A percentile compares a stretch with the other conserved stretches of the same genome.
Evolutionary conservation across 2,797 vertebrate species (phyloP).

Genomic region (Crocidura indochinensis): DNA sequence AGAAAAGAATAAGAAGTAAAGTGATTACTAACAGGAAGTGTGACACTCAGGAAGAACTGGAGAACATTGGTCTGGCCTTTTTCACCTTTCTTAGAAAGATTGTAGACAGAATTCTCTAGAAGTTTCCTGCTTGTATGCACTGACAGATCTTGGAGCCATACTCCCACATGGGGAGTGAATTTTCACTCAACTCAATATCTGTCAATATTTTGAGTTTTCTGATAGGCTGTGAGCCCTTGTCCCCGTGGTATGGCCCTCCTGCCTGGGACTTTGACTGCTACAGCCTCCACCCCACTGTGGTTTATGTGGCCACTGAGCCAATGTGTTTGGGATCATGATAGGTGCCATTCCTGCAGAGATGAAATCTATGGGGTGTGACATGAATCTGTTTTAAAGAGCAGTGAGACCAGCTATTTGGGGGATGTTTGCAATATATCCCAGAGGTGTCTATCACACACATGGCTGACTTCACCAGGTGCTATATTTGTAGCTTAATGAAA

Average conservation of each 20-base stretch:
- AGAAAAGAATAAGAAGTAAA: neutral
- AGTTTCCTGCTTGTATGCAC: neutral
- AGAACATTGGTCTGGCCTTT: accelerated
- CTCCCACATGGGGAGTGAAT: neutral
- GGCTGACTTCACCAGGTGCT: constrained; percentile 37
- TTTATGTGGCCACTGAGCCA: constrained; percentile 4
- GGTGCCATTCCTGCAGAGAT: constrained; percentile 49
- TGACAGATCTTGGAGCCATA: neutral
- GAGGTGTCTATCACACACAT: constrained; percentile 54
- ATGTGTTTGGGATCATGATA: neutral
- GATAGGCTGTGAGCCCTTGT: too few species aligned
- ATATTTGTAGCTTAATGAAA: neutral
- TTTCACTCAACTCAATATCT: neutral
- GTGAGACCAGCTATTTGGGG: constrained; percentile 49
- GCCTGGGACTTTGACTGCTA: neutral
- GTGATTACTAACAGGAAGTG: neutral
- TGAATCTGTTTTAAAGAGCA: constrained; percentile 67
- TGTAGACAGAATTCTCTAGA: accelerated
- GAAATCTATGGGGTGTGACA: constrained; percentile 75
- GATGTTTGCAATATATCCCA: constrained; percentile 56
- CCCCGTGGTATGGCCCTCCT: neutral
- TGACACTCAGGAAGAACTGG: neutral
- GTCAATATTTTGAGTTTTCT: too few species aligned
- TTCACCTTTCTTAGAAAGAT: neutral
- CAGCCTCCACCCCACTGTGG: accelerated